Evolutionary conservation across 2,113 vertebrate genomes (phyloP), one percentile per base, ranked within the genome.

Genomic region (Sebastes fasciatus): DNA sequence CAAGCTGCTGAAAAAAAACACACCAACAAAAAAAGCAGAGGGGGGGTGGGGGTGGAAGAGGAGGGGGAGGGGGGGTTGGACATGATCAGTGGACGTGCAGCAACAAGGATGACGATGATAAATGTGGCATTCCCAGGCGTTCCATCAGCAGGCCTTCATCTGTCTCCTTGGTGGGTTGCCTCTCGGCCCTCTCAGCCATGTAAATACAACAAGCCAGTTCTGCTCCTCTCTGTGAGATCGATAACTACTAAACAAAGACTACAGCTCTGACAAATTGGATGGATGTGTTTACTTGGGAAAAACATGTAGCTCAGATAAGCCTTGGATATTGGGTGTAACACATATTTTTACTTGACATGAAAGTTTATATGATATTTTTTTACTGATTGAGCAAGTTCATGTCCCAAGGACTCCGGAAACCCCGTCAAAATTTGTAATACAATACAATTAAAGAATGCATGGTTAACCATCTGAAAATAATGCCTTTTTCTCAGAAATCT

Each of bases 61-160:
- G 67, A 45, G 43, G 23, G 46, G 73, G 73, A 21, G 60, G 34
- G 61, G 70, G 70, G 67, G 34, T 16, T 68, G 78, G 87, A 87
- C 85, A 72, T 87, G 92, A 91, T 85, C 73, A 82, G 89, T 91
- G 86, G 82, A 85, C 84, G 78, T 76, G 87, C 85, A 79, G 86
- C 48, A 51, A 81, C 80, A 80, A 76, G 74, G 79, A 78, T 83
- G 89, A 87, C 72, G 67, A 83, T 91, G 91, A 94, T 85, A 74
- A 91, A 93, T 92, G 88, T 76, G 69, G 77, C 85, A 12, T 86
- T 82, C 64, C 73, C 74, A 40, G 51, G 69, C 78, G 21, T 70
- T 94, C 89, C 86, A 91, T 93, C 92, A 91, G 74, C 86, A 71
- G 79, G 76, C 92, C 91, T 93, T 94, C 90, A 85, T 88, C 87